Evolutionary conservation across 2,888 invertebrate genomes (phyloP), one percentile per base, ranked within the genome.

Genomic region (Drosophila acutilabella): DNA sequence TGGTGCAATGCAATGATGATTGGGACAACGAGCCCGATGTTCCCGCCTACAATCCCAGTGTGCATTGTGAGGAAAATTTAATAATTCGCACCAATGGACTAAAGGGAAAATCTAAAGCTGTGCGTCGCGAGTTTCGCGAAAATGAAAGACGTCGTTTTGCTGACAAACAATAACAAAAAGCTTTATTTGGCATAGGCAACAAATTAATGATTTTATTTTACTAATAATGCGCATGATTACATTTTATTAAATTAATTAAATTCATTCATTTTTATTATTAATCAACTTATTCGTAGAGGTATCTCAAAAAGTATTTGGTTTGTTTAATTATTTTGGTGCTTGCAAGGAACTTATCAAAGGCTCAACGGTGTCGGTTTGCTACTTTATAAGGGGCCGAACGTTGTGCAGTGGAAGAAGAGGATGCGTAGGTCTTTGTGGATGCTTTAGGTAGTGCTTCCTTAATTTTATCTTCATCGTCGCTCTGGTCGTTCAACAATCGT

Each of bases 401-500:
- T 11, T 36, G 30, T 8, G 30, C 6, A 8, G 30, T 6, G 30
- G 6, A 7, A 6, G 30, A 33, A 13, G 13, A 18, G 13, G 13
- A 40, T 11, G 60, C 14, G 2, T 4, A 11, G 2, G 13, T 2
- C 2, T 45, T 60, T 1, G 7, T 4, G 13, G 11, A 10, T 18
- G 13, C 13, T 20, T 13, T 18, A 8, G n/a, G 7, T 18, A 13
- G 4, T 8, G 4, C 8, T 50, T 33, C 7, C 33, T 56, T 42
- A 4, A 67, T 26, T 3, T 13, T 33, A 16, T 44, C n/a, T 1
- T 66, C 65, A 1, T 62, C 54, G 11, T 70, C 75, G 10, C 42
- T 64, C 8, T 65, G 33, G 0, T 79, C 74, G 4, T 80, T 79
- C 1, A 90, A 66, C 8, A 78, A 69, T 5, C 91, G 90, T 45